A percentile compares a stretch with the other conserved stretches of the same genome.
Evolutionary conservation across 2,888 invertebrate species (phyloP).

Genomic region (Nomada fabriciana): DNA sequence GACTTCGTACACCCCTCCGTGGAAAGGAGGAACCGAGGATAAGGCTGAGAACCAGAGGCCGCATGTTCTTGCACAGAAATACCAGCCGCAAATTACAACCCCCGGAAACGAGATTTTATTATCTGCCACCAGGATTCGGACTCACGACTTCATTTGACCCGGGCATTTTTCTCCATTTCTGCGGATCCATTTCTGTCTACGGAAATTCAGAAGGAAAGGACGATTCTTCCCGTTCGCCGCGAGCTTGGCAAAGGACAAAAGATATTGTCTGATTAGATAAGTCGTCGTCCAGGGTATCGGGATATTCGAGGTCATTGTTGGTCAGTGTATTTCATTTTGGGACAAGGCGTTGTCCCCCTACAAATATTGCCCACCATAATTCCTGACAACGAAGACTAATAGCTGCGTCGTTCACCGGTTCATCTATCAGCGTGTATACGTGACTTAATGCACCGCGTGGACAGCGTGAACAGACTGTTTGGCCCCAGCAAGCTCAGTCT

Average conservation of each 20-base stretch:
- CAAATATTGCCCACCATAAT: constrained; percentile 64
- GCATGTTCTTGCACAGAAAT: constrained; percentile 1
- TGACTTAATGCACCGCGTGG: constrained; percentile 56
- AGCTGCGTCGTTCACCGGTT: constrained; percentile 35
- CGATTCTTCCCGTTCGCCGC: background rate
- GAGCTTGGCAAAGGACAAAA: background rate
- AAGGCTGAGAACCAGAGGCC: background rate
- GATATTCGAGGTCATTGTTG: no score
- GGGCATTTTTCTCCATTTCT: constrained; percentile 36
- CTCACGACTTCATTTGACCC: constrained; percentile 27
- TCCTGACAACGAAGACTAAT: constrained; percentile 66
- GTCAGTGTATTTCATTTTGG: constrained; percentile 11
- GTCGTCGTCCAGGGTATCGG: no score
- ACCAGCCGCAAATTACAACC: constrained; percentile 30
- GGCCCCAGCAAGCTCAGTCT: constrained; percentile 41
- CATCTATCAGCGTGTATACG: constrained; percentile 58
- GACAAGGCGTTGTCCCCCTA: constrained; percentile 27
- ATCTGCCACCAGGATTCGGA: constrained; percentile 31
- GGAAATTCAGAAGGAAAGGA: constrained; percentile 48
- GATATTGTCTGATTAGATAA: background rate
- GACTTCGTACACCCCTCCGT: background rate
- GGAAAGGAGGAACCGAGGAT: background rate
- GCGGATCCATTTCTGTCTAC: constrained; percentile 54
- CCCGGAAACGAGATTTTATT: constrained; percentile 50
- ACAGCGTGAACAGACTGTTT: constrained; percentile 43